Evolutionary conservation across 64 coral and sea anemone species (phyloP), one percentile per base, ranked within the genome.

Genomic region (Orbicella faveolata): DNA sequence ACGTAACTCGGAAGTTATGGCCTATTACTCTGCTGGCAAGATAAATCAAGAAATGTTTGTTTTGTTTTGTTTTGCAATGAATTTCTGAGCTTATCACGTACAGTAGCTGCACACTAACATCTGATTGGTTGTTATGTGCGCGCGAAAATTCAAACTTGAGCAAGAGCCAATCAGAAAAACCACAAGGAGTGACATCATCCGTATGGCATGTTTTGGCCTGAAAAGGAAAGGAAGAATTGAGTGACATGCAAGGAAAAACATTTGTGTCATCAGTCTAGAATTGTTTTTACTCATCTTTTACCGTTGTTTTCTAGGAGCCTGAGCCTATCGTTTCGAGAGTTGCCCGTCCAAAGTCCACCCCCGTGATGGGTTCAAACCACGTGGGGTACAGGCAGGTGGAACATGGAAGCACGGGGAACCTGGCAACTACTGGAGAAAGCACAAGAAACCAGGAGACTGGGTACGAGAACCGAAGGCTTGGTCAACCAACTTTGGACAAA

Each of bases 371-470:
- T 20, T 70, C 82, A 70, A 85, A 85, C 65, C 82, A 85, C 53
- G 37, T 85, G 14, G 82, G 82, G 21, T 86, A 81, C 44, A 65
- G 57, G 23, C 79, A 93, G 14, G 39, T 79, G 17, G 87, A 90
- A 26, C 55, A 80, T 2, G 91, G 91, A 18, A 96, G 94, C 57
- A 77, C 88, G 80, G 94, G 94, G 57, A 96, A 96, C 82, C 88
- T 96, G 78, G 94, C 77, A 66, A 96, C 94, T 18, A 20, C 83
- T 11, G 94, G 94, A 57, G 94, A 96, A 68, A 93, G 87, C n/a
- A 96, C 94, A 0, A 83, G 83, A 12, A 96, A 96, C 44, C 94
- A 96, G 36, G 94, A 96, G 44, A 96, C 88, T 93, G 94, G 94
- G 20, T 96, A 88, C 20, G 94, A 83, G 19, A 90, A 90, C 86